These are phyloP conservation scores for Zosterops lateralis DNA, from an alignment of 2,113 vertebrate genomes.

Conservation along the genomic window DNA sequence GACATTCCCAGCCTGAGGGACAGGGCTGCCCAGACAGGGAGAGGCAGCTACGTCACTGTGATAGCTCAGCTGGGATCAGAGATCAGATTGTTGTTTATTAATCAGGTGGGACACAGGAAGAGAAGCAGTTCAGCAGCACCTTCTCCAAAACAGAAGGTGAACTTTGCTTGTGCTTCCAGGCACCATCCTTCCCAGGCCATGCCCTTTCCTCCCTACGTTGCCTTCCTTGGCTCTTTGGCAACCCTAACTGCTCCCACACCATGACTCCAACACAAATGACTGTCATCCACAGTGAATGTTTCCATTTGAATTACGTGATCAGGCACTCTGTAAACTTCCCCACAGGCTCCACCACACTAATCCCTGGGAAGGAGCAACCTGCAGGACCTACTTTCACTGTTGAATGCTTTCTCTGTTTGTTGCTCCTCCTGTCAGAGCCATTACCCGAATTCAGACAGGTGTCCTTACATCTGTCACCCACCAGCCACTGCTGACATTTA, in stretches of 20 bases:
- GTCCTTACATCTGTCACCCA: background rate
- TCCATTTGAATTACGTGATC: conserved; percentile 21
- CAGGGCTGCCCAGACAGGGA: background rate
- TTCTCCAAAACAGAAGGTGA: background rate
- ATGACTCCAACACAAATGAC: conserved; percentile 48
- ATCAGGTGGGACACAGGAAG: background rate
- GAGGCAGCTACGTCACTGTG: background rate
- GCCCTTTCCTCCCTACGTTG: background rate
- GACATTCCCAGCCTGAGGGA: background rate
- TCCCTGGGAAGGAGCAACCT: conserved; percentile 42
- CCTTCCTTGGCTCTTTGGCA: conserved; percentile 48
- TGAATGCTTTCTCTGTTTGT: conserved; percentile 12
- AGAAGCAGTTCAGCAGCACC: background rate
- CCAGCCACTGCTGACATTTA: background rate
- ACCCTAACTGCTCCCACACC: conserved; percentile 31
- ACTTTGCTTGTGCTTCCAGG: conserved; percentile 6
- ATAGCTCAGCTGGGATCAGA: background rate
- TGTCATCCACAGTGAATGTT: conserved; percentile 42
- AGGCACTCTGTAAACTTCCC: conserved; percentile 48
- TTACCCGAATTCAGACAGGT: background rate
- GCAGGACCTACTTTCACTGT: conserved; percentile 51
- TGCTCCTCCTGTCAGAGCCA: background rate
- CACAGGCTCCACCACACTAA: conserved; percentile 46
- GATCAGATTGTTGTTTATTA: background rate
- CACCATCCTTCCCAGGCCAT: background rate